Base-by-base conservation (phyloP, 1,140 invertebrate genomes). In the Drosophila subpulchrella region DNA sequence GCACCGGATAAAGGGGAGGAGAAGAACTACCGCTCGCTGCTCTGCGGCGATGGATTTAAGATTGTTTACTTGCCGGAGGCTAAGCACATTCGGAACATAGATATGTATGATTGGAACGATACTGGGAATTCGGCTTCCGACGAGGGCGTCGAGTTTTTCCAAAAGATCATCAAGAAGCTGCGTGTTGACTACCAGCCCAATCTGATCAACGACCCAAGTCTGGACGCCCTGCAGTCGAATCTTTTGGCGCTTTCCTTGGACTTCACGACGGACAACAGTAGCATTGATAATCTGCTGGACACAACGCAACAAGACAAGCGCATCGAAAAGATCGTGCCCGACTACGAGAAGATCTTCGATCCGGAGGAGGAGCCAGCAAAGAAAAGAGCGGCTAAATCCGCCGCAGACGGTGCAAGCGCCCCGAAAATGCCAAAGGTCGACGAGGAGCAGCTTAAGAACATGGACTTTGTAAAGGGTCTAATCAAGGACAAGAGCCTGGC, bases 11-110 rank as follows among this genome's bases (percentile, higher is more conserved):
- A 67, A 12, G 47, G 30, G 0, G 53, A 75, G n/a, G 68, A 83
- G 6, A 79, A 72, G 13, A 75, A 67, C 44, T 81, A 81, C 58
- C 73, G 66, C 3, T 77, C 83, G 2, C 27, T 81, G 57, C 53
- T 91, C 4, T 78, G 79, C 10, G 80, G 81, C 3, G 91, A 92
- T 80, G 91, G 91, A 20, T 92, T 92, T 32, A 90, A 90, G 48
- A 91, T 92, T 15, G 61, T 92, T 11, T 92, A 90, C 39, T 51
- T 92, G 20, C 91, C 91, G 5, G 80, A 84, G 39, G 74, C 76
- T 4, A 89, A 76, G 30, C 82, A 92, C 15, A 89, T 91, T 38
- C 89, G 91, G 0, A 20, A 86, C 32, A 62, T 83, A 7, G 78
- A 92, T 34, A 57, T 91, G 32, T 55, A 58, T 20, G 86, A 92